Percentiles rank a stretch among this genome's conserved stretches.
Conservation (phyloP, 2,888 invertebrate genomes). For the Amiota communis region DNA sequence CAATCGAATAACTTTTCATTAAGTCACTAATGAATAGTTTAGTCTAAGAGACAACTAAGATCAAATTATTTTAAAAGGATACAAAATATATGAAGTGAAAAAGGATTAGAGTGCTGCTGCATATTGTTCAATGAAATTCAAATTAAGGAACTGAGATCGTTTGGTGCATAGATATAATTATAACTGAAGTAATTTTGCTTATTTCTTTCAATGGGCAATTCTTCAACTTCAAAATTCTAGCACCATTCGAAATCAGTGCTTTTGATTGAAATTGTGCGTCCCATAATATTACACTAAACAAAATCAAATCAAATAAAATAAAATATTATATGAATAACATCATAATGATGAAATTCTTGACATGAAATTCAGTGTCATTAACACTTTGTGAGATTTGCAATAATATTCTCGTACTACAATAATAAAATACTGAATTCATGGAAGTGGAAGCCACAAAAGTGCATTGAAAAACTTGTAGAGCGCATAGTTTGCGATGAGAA, state of each 20-base stretch:
- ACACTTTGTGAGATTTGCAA: slow-evolving; percentile 10
- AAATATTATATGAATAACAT: slow-evolving; percentile 8
- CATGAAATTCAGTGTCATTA: slow-evolving; percentile 11
- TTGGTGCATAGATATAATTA: slow-evolving; percentile 67
- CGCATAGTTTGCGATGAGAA: not conserved
- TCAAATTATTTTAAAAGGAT: not conserved
- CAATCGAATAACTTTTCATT: not conserved
- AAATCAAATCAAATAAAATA: not conserved
- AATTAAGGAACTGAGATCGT: slow-evolving; percentile 71
- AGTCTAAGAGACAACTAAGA: no score
- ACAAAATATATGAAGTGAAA: slow-evolving; percentile 6
- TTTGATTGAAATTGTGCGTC: slow-evolving; percentile 60
- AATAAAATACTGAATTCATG: not conserved
- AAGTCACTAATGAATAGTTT: no score
- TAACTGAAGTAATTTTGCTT: slow-evolving; percentile 26
- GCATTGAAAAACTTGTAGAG: slow-evolving; percentile 18
- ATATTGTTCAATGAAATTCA: slow-evolving; percentile 46
- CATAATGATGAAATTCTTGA: not conserved
- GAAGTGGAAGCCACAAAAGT: slow-evolving; percentile 31
- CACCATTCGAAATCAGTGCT: slow-evolving; percentile 73
- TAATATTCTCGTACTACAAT: not conserved
- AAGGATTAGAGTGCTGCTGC: not conserved
- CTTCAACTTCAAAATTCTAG: slow-evolving; percentile 60
- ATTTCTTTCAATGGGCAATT: slow-evolving; percentile 13
- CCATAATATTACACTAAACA: slow-evolving; percentile 44